phyloP scores from a whole-genome alignment of 2,888 invertebrate genomes.

The Ectobius pallidus region DNA sequence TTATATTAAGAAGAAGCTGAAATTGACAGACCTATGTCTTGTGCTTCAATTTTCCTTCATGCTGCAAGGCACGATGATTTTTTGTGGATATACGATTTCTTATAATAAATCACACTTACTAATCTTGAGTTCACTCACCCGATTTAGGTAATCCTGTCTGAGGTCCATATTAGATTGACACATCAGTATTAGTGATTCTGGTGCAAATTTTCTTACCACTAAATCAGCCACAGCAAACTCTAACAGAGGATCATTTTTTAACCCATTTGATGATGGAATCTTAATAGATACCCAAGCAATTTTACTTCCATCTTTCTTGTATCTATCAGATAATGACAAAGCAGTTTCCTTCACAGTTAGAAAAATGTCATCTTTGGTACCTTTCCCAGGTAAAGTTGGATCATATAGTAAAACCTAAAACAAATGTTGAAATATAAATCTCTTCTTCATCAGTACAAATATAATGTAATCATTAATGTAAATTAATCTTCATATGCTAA shows the following conservation, averaged over 20 bases:
- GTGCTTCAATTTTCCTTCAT: too few relatives aligned
- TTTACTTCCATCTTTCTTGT: conserved; percentile 70
- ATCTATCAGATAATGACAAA: conserved; percentile 66
- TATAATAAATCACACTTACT: too few relatives aligned
- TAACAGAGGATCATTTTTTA: conserved; percentile 51
- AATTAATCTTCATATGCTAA: too few relatives aligned
- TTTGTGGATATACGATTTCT: too few relatives aligned
- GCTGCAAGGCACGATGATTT: too few relatives aligned
- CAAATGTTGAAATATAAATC: too few relatives aligned
- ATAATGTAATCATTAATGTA: too few relatives aligned
- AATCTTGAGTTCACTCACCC: too few relatives aligned
- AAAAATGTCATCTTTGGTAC: conserved; percentile 63
- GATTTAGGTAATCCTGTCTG: conserved; percentile 85
- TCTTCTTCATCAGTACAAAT: too few relatives aligned
- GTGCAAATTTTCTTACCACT: conserved; percentile 70
- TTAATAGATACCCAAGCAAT: conserved; percentile 73
- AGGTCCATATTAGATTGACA: conserved; percentile 71
- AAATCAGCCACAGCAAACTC: conserved; percentile 69
- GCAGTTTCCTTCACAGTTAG: conserved; percentile 68
- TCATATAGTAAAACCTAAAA: conserved; percentile 69
- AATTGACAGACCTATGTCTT: too few relatives aligned
- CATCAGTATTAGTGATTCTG: conserved; percentile 75
- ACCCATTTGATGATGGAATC: conserved; percentile 54
- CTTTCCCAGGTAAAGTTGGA: conserved; percentile 67
- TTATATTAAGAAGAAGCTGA: too few relatives aligned